phyloP scores from a whole-genome alignment of 2,797 vertebrate species.

The Lepus oiostolus region DNA sequence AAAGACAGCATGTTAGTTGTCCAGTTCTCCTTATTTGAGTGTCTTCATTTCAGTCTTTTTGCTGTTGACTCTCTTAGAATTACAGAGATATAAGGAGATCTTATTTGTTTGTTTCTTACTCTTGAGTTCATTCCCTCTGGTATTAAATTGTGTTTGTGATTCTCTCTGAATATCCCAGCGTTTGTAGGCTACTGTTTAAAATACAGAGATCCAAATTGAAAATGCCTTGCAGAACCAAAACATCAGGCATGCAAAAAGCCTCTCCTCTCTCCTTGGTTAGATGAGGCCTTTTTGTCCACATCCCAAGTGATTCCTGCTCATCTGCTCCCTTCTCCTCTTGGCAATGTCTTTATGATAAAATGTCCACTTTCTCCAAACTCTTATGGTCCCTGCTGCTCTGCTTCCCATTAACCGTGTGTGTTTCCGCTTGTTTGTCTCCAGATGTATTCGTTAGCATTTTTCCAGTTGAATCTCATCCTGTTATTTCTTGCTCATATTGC shows the following conservation, averaged over 20 bases:
- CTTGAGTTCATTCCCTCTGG: not conserved
- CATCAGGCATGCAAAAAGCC: not conserved
- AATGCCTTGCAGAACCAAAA: constrained; percentile 15
- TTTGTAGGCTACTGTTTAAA: constrained; percentile 26
- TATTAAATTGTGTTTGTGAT: constrained; percentile 48
- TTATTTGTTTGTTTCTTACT: constrained; percentile 41
- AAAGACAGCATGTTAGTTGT: not conserved
- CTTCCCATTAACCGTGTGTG: constrained; percentile 75
- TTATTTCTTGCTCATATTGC: constrained; percentile 90
- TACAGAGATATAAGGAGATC: not conserved
- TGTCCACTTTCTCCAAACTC: constrained; percentile 71
- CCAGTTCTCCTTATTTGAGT: not conserved
- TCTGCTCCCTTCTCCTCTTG: constrained; percentile 68
- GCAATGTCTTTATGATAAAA: constrained; percentile 79
- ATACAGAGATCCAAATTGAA: constrained; percentile 20
- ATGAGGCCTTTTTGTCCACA: constrained; percentile 45
- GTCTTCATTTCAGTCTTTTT: not conserved
- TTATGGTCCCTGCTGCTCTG: constrained; percentile 69
- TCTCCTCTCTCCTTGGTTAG: not conserved
- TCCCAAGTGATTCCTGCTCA: constrained; percentile 13
- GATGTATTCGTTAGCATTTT: constrained; percentile 91
- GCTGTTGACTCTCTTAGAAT: not conserved
- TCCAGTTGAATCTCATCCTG: constrained; percentile 92
- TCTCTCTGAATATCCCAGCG: not conserved
- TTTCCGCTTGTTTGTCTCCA: constrained; percentile 82